A percentile compares a stretch with the other conserved stretches of the same genome.
Evolutionary conservation across 2,888 invertebrate genomes (phyloP).

Genomic region (Pseudococcus viburni): DNA sequence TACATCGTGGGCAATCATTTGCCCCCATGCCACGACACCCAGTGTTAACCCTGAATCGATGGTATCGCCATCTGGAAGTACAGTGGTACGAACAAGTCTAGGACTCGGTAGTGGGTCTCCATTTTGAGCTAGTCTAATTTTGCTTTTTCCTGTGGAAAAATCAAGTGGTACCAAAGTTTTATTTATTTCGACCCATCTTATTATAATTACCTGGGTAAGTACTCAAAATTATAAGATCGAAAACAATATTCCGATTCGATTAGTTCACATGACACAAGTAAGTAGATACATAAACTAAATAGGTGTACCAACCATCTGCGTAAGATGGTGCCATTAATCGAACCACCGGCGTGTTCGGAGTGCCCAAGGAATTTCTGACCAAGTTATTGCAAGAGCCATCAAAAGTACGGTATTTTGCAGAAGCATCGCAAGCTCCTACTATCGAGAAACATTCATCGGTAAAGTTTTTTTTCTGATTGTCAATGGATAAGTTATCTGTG

Average conservation of each 20-base stretch:
- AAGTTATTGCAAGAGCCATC: conserved; percentile 98
- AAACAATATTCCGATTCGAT: too few relatives aligned
- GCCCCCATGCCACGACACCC: conserved; percentile 84
- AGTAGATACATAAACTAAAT: background rate
- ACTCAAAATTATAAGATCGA: too few relatives aligned
- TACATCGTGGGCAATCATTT: conserved; percentile 85
- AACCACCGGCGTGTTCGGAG: conserved; percentile 77
- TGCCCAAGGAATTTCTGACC: conserved; percentile 85
- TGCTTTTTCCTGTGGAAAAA: conserved; percentile 63
- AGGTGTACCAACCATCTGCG: conserved; percentile 68
- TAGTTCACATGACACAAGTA: too few relatives aligned
- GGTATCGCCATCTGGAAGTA: conserved; percentile 81
- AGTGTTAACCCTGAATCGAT: conserved; percentile 80
- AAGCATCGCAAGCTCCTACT: conserved; percentile 74
- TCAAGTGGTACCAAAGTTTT: too few relatives aligned
- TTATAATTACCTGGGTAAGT: too few relatives aligned
- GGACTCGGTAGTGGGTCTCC: conserved; percentile 81
- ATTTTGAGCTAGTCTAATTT: conserved; percentile 76
- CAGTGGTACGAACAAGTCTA: conserved; percentile 77
- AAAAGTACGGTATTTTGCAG: conserved; percentile 78
- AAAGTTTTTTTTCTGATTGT: conserved; percentile 65
- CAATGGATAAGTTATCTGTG: too few relatives aligned
- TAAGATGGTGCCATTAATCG: conserved; percentile 68
- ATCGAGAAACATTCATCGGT: conserved; percentile 71
- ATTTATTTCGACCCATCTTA: too few relatives aligned